A percentile compares a stretch with the other conserved stretches of the same genome.
These are phyloP conservation scores for Catharus fuscescens DNA, from an alignment of 2,113 vertebrate genomes.

Conservation along the genomic window DNA sequence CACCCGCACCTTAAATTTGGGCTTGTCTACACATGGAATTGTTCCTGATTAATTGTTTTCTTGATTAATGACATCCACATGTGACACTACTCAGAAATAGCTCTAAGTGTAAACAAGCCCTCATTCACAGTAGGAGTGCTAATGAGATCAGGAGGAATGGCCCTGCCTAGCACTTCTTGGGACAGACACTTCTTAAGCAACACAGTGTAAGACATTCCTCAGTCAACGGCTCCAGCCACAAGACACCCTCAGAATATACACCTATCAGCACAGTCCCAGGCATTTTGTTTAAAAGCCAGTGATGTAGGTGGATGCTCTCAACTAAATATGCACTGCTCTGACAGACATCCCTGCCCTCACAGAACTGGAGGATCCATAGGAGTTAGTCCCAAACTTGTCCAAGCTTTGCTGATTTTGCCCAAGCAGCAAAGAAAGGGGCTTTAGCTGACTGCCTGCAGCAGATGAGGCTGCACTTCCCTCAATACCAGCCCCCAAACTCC, in stretches of 20 bases:
- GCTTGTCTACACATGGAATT: conserved; percentile 13
- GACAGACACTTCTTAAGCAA: background rate
- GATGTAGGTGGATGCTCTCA: background rate
- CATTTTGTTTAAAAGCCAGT: background rate
- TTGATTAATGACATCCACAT: conserved; percentile 39
- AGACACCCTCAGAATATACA: background rate
- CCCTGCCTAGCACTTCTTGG: background rate
- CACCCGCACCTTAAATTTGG: conserved; percentile 35
- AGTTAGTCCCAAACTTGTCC: background rate
- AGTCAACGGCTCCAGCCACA: background rate
- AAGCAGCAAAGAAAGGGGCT: background rate
- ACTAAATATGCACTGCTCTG: background rate
- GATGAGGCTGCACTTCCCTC: background rate
- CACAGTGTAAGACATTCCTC: background rate
- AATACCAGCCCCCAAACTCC: background rate
- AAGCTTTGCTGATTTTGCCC: background rate
- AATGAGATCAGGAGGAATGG: background rate
- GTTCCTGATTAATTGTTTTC: conserved; percentile 39
- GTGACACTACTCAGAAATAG: conserved; percentile 6
- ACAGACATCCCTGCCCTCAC: background rate
- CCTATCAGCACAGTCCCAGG: background rate
- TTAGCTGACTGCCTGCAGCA: background rate
- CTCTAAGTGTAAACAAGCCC: background rate
- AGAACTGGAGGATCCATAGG: background rate
- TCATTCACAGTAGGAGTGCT: background rate